Conservation (phyloP, 2,888 invertebrate species). For the Noctua janthina region DNA sequence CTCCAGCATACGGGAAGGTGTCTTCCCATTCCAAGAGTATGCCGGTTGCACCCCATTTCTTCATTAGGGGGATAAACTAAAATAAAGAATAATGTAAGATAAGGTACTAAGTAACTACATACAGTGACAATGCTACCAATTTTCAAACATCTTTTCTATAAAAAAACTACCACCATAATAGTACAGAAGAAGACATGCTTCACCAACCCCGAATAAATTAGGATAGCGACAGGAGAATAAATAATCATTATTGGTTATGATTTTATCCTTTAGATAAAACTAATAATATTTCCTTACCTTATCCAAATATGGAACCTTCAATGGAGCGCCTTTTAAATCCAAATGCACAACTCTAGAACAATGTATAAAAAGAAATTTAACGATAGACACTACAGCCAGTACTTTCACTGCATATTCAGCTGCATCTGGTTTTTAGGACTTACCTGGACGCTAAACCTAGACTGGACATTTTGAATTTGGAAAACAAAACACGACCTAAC, state of each 20-base stretch:
- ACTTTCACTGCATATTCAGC: not conserved
- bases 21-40: conserved; percentile 97
- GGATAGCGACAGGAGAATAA: not conserved
- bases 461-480: conserved; percentile 12
- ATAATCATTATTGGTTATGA: not conserved
- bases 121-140: not conserved
- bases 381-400: not conserved
- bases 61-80: conserved; percentile 75
- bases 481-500: not conserved
- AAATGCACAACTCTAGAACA: conserved; percentile 92
- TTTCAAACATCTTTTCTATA: not conserved
- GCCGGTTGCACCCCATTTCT: conserved; percentile 94
- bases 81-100: not conserved
- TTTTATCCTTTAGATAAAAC: not conserved
- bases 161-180: not conserved
- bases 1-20: conserved; percentile 94
- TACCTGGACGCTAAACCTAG: conserved; percentile 21
- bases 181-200: not conserved
- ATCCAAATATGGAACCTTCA: conserved; percentile 91
- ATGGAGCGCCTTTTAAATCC: conserved; percentile 96
- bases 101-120: not conserved
- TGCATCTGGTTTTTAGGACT: not conserved
- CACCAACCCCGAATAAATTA: not conserved
- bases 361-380: not conserved
- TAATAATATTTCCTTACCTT: conserved; percentile 72